Conservation (phyloP, 2,113 vertebrate genomes). For the Ibidorhyncha struthersii region DNA sequence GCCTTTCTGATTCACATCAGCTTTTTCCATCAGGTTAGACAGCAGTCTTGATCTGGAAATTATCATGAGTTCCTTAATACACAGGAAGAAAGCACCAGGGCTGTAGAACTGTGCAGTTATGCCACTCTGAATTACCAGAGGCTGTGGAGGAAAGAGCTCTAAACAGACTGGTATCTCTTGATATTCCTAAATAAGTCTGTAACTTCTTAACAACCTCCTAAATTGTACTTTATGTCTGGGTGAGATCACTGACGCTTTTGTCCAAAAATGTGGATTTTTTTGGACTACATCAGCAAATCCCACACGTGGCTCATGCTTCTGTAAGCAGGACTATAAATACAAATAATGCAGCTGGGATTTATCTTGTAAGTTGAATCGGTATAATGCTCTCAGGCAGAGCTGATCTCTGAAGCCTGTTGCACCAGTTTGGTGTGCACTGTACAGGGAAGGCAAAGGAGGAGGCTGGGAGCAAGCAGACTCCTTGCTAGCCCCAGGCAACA, state of each 20-base stretch:
- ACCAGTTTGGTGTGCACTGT: background rate
- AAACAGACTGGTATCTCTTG: background rate
- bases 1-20: background rate
- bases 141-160: background rate
- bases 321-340: conserved; percentile 68
- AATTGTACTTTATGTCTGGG: background rate
- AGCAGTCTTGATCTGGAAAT: background rate
- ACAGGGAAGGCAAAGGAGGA: background rate
- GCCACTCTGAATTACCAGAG: background rate
- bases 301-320: conserved; percentile 48
- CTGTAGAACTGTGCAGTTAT: background rate
- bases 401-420: conserved; percentile 42
- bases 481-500: background rate
- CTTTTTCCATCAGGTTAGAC: background rate
- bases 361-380: conserved; percentile 8
- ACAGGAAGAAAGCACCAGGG: background rate
- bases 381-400: conserved; percentile 37
- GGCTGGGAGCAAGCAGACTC: background rate
- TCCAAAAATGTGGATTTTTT: conserved; percentile 66
- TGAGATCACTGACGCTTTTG: conserved; percentile 25
- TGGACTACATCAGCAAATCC: conserved; percentile 57
- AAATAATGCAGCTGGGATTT: conserved; percentile 64
- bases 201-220: conserved; percentile 18
- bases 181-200: background rate
- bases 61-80: background rate